Evolutionary conservation across 2,888 invertebrate species (phyloP).

Genomic region (Blera fallax): DNA sequence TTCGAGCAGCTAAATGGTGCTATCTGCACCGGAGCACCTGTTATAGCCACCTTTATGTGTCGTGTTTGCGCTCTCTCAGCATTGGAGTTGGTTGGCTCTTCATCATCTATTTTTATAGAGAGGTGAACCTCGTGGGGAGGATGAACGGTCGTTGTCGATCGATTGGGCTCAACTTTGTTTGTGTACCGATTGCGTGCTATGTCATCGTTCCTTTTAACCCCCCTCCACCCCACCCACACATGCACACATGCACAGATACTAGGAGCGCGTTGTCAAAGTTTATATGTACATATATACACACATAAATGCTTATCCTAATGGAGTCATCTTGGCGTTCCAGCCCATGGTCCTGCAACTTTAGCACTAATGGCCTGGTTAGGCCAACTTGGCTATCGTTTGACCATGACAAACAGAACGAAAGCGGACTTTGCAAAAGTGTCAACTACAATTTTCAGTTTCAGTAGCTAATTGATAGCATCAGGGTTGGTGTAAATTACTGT

Average conservation of each 20-base stretch:
- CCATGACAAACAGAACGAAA: conserved; percentile 32
- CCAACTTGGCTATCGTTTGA: neutral
- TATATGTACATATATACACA: conserved; percentile 25
- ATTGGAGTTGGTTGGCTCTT: neutral
- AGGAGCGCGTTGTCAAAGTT: conserved; percentile 30
- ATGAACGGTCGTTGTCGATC: conserved; percentile 14
- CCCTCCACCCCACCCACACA: too few species aligned
- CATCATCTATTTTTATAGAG: conserved; percentile 45
- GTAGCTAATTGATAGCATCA: conserved; percentile 37
- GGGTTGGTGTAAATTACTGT: neutral
- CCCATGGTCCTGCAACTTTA: conserved; percentile 1
- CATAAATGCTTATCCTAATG: conserved; percentile 56
- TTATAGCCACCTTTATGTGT: conserved; percentile 60
- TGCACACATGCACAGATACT: neutral
- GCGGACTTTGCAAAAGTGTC: conserved; percentile 51
- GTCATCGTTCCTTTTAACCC: conserved; percentile 54
- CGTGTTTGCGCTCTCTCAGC: neutral
- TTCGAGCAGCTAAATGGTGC: conserved; percentile 63
- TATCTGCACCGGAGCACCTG: conserved; percentile 62
- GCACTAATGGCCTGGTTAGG: conserved; percentile 34
- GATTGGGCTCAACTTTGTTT: conserved; percentile 48
- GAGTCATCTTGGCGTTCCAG: conserved; percentile 36
- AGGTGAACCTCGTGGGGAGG: conserved; percentile 12
- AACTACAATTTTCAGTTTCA: conserved; percentile 54
- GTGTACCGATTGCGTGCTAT: conserved; percentile 54